These are phyloP conservation scores for Cranoglanis bouderius DNA, from an alignment of 2,113 vertebrate species.

Conservation along the genomic window DNA sequence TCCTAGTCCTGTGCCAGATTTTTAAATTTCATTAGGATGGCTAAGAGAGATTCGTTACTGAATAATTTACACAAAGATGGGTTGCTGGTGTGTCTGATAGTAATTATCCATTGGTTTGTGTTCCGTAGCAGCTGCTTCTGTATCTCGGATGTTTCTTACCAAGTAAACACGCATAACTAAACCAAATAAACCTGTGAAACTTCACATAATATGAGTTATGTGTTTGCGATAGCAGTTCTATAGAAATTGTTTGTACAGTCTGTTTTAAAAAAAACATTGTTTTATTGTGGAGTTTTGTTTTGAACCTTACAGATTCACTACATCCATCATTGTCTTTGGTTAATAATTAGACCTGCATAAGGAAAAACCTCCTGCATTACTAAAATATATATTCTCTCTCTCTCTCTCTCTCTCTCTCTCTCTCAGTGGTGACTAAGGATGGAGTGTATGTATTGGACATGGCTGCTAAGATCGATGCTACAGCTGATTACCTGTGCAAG, in stretches of 20 bases:
- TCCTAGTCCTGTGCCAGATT: background rate
- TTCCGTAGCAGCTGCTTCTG: constrained; percentile 30
- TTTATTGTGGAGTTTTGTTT: too few species aligned
- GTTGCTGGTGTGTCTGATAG: background rate
- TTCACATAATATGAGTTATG: background rate
- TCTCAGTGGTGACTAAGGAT: constrained; percentile 82
- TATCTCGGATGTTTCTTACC: constrained; percentile 28
- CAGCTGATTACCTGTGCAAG: constrained; percentile 97
- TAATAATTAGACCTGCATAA: background rate
- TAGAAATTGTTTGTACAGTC: background rate
- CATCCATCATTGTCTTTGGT: background rate
- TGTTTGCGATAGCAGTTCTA: background rate
- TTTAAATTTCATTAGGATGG: background rate
- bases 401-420: constrained; percentile 1
- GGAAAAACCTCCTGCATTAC: background rate
- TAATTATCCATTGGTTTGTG: constrained; percentile 22
- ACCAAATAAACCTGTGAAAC: background rate
- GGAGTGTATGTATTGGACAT: constrained; percentile 93
- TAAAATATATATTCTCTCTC: background rate
- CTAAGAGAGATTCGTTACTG: background rate
- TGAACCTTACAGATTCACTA: background rate
- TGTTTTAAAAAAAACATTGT: background rate
- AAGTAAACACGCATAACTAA: background rate
- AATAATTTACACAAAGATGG: constrained; percentile 13
- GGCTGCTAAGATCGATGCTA: constrained; percentile 96